Evolutionary conservation across 2,797 vertebrate genomes (phyloP).

Genomic region (Ispidina lecontei): DNA sequence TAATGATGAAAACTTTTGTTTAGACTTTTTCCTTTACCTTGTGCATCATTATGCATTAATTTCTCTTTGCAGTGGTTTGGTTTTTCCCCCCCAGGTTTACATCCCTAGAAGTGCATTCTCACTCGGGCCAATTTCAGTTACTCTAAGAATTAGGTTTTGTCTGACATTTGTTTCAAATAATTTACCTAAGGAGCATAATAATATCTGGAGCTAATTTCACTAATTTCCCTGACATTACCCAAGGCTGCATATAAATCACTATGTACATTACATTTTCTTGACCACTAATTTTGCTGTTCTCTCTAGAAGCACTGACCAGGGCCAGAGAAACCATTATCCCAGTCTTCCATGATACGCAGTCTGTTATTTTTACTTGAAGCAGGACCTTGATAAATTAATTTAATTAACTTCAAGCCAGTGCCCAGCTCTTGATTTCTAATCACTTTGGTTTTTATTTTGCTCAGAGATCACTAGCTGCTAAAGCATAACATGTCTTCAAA

Average conservation of each 20-base stretch:
- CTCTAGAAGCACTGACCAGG: background rate
- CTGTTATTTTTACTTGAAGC: slow-evolving; percentile 5
- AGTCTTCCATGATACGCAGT: background rate
- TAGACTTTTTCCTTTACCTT: background rate
- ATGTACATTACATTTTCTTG: background rate
- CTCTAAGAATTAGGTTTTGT: background rate
- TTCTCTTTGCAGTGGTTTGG: background rate
- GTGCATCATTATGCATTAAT: background rate
- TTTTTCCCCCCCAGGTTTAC: background rate
- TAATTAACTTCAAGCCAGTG: slow-evolving; percentile 5
- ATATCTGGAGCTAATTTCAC: background rate
- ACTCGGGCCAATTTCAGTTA: background rate
- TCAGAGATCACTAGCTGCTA: background rate
- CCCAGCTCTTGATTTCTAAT: background rate
- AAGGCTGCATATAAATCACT: slow-evolving; percentile 4
- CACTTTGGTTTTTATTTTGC: slow-evolving; percentile 3
- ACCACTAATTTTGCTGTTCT: slow-evolving; percentile 9
- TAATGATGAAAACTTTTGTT: background rate
- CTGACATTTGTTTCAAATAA: background rate
- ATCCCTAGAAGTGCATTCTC: background rate
- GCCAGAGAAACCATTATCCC: background rate
- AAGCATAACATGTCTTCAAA: background rate
- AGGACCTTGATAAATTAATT: slow-evolving; percentile 24
- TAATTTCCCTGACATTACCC: background rate
- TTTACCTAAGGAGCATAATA: background rate